Evolutionary conservation across 2,797 vertebrate species (phyloP).

Genomic region (Limnodromus scolopaceus): DNA sequence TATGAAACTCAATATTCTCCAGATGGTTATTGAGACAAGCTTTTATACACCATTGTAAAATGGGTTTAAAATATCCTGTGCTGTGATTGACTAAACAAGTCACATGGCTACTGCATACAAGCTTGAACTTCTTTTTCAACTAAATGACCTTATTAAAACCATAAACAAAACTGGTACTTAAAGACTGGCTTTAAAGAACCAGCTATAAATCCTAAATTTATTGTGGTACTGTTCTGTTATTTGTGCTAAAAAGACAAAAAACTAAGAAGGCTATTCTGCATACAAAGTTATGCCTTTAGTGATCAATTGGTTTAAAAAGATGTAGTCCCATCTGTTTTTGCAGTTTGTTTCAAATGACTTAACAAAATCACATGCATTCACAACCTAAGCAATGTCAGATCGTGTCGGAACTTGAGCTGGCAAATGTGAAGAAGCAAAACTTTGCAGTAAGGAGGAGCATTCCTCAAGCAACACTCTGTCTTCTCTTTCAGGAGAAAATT

Average conservation of each 20-base stretch:
- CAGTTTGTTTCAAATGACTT: neutral
- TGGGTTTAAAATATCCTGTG: constrained; percentile 62
- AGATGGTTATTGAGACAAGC: constrained; percentile 66
- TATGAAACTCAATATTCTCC: constrained; percentile 75
- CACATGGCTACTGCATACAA: constrained; percentile 59
- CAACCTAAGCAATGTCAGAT: neutral
- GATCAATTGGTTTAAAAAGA: neutral
- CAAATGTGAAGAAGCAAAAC: neutral
- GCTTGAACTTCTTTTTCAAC: constrained; percentile 56
- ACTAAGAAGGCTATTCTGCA: neutral
- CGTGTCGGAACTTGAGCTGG: neutral
- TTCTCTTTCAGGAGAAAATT: neutral
- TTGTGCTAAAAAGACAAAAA: neutral
- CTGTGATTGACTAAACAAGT: constrained; percentile 70
- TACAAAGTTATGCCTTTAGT: neutral
- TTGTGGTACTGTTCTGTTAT: neutral
- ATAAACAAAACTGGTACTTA: constrained; percentile 54
- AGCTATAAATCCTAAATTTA: constrained; percentile 47
- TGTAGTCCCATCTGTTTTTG: neutral
- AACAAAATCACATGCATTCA: neutral
- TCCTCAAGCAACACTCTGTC: neutral
- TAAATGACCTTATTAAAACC: constrained; percentile 55
- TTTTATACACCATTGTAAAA: constrained; percentile 70
- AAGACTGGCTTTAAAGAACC: constrained; percentile 27
- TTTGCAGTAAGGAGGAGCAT: neutral